These are phyloP conservation scores for Serinus canaria DNA, from an alignment of 2,113 vertebrate species.

Conservation along the genomic window DNA sequence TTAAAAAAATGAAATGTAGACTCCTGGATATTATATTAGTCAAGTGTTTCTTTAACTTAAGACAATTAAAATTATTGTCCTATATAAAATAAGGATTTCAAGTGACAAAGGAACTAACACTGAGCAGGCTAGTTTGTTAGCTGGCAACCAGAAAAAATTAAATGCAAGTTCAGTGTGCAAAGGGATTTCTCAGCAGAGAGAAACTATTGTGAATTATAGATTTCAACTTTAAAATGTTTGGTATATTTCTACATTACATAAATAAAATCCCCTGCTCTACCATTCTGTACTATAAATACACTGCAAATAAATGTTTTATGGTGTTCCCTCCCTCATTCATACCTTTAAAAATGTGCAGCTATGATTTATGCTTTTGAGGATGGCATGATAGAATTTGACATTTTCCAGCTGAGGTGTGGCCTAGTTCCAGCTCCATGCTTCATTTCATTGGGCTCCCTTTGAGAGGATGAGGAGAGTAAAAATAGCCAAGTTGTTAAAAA, in stretches of 20 bases:
- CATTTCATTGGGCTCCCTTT: conserved; percentile 74
- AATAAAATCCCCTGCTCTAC: neutral
- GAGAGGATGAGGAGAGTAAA: conserved; percentile 75
- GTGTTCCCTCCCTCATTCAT: neutral
- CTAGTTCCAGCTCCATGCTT: conserved; percentile 78
- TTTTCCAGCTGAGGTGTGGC: conserved; percentile 82
- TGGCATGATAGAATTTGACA: conserved; percentile 77
- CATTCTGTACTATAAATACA: neutral
- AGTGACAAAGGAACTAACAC: neutral
- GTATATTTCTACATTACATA: neutral
- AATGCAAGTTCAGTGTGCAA: neutral
- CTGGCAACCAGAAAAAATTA: neutral
- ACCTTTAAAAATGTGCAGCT: conserved; percentile 29
- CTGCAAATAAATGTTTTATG: conserved; percentile 3
- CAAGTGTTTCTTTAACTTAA: neutral
- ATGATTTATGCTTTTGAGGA: conserved; percentile 77
- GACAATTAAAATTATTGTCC: neutral
- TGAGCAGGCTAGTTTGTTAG: neutral
- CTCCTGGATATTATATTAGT: neutral
- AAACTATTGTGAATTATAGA: neutral
- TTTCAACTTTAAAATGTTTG: neutral
- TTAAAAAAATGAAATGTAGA: neutral
- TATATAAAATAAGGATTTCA: neutral
- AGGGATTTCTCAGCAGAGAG: neutral
- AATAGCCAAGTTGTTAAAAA: conserved; percentile 78